Percentiles rank a stretch among this genome's conserved stretches.
These are phyloP conservation scores for Pyrocephalus nanus DNA, from an alignment of 2,797 vertebrate genomes.

Conservation along the genomic window DNA sequence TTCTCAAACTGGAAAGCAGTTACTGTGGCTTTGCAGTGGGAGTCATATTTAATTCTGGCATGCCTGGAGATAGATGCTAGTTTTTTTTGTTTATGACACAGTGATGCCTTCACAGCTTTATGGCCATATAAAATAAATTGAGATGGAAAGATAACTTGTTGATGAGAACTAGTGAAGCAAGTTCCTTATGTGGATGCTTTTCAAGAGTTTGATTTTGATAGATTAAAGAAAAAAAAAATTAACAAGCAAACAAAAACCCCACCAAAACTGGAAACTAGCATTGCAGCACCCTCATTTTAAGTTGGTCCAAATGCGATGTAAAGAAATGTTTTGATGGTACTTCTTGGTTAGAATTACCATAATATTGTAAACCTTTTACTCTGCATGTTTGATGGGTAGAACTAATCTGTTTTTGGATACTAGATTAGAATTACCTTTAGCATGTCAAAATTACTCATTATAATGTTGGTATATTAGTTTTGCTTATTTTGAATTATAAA, in stretches of 20 bases:
- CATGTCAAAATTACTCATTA: not conserved
- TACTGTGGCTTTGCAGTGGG: not conserved
- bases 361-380: not conserved
- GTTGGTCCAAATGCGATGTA: fast-evolving
- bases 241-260: not conserved
- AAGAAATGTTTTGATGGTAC: not conserved
- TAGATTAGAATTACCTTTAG: not conserved
- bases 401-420: not conserved
- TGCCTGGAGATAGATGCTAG: not conserved
- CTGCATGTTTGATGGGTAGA: not conserved
- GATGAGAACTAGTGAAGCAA: not conserved
- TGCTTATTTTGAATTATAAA: not conserved
- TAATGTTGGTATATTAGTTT: not conserved
- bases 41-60: not conserved
- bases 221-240: not conserved
- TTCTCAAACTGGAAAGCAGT: not conserved
- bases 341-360: not conserved
- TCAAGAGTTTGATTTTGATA: not conserved
- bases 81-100: not conserved
- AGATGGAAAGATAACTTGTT: not conserved
- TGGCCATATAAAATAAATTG: not conserved
- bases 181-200: not conserved
- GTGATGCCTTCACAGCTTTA: not conserved
- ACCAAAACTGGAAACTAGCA: fast-evolving
- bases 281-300: not conserved